Base-by-base conservation (phyloP, 1,140 invertebrate genomes). In the Diachasma alloeum region DNA sequence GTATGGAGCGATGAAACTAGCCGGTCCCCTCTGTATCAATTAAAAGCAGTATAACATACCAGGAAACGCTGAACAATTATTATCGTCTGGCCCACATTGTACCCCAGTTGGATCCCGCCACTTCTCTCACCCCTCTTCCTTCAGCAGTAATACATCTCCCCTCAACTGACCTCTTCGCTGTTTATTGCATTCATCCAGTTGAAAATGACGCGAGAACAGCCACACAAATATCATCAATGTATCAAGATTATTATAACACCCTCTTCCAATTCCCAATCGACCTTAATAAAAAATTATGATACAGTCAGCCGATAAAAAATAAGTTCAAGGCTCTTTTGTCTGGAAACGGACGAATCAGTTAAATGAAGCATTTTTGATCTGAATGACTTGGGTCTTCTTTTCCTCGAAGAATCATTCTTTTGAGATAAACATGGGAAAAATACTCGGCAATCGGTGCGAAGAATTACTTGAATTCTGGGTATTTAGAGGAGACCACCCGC, bases 1-100 rank as follows among this genome's bases (percentile, higher is more conserved):
- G n/a, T n/a, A n/a, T 46, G 44, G n/a, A 19, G 48, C n/a, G 48
- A 53, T 53, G 48, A 53, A 15, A 17, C 48, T 53, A 53, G 19
- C 24, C 59, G 59, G 83, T 81, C 75, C 80, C 71, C 78, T 83
- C 79, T 84, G 78, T 82, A 82, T 83, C 84, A 84, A 85, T 85
- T 83, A 83, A 75, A 79, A 71, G 77, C 59, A 70, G 63, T 79
- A 78, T 63, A 75, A 81, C 79, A 83, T 84, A 85, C 83, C 84
- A 85, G 84, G 83, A 85, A 86, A 85, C 71, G 81, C 79, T 75
- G 68, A 83, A 85, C 83, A 83, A 84, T 85, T 85, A 86, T 86
- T 83, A 68, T 81, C 78, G 81, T 84, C 84, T 86, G 84, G 83
- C 83, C 84, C 82, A 86, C 79, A 85, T 85, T 59, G 48, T 44